Conservation (phyloP, 2,797 vertebrate species). For the Rhinella marina region DNA sequence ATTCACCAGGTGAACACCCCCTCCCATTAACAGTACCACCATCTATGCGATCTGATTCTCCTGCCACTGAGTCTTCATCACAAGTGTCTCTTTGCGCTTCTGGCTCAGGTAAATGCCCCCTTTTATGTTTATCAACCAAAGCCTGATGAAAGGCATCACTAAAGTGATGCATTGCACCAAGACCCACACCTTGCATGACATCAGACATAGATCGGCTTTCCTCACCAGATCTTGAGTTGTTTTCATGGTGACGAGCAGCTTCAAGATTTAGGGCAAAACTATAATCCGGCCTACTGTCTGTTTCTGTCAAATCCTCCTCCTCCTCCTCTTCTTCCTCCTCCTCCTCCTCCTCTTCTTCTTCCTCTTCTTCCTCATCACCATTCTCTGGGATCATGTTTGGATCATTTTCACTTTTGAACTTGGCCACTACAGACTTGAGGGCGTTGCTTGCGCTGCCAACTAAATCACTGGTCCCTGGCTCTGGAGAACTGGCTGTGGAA, state of each 20-base stretch:
- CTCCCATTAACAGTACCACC: constrained; percentile 93
- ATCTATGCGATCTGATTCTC: constrained; percentile 91
- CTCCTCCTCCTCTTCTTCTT: constrained; percentile 88
- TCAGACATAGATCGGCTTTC: constrained; percentile 89
- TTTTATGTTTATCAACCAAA: constrained; percentile 89
- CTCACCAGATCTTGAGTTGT: constrained; percentile 85
- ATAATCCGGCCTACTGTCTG: constrained; percentile 85
- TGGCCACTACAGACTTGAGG: constrained; percentile 97
- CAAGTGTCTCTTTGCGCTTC: constrained; percentile 89
- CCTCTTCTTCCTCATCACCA: constrained; percentile 93
- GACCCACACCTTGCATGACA: constrained; percentile 96
- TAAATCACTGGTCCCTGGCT: constrained; percentile 95
- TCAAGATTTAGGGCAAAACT: constrained; percentile 92
- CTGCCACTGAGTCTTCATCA: constrained; percentile 88
- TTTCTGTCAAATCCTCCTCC: constrained; percentile 90
- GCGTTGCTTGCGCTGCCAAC: constrained; percentile 95
- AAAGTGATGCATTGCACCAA: constrained; percentile 99
- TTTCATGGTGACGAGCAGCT: constrained; percentile 90
- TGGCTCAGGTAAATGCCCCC: constrained; percentile 86
- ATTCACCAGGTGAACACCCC: constrained; percentile 93
- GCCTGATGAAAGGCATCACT: constrained; percentile 94
- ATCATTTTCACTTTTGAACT: constrained; percentile 93
- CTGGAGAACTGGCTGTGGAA: constrained; percentile 94
- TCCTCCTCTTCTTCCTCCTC: constrained; percentile 86
- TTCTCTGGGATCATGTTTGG: constrained; percentile 90